These are phyloP conservation scores for Eclectus roratus DNA, from an alignment of 2,113 vertebrate genomes.

Conservation along the genomic window DNA sequence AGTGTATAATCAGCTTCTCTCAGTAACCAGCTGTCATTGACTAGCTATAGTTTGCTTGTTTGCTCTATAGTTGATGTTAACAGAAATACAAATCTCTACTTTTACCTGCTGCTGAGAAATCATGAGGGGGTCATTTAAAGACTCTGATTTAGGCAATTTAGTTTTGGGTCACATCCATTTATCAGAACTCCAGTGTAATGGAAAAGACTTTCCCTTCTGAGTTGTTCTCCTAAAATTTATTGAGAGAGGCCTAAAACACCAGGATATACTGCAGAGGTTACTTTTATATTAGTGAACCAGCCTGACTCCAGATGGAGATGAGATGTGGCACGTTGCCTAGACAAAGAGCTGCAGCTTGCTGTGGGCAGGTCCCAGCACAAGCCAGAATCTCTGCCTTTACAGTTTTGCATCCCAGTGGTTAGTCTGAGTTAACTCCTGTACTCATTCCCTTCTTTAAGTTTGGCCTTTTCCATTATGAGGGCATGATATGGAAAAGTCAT, in stretches of 20 bases:
- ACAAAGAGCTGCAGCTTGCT: neutral
- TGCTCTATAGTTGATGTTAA: neutral
- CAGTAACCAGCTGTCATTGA: neutral
- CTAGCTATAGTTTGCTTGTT: neutral
- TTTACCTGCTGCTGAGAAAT: neutral
- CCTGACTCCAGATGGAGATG: neutral
- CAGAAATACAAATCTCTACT: neutral
- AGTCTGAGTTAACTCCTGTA: neutral
- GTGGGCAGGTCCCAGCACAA: neutral
- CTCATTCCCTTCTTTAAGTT: neutral
- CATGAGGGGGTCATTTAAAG: neutral
- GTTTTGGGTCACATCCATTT: neutral
- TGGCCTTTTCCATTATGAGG: neutral
- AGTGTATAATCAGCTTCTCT: neutral
- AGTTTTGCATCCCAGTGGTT: neutral
- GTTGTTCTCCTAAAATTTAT: neutral
- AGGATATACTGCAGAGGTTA: neutral
- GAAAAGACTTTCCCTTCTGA: neutral
- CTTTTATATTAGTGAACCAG: neutral
- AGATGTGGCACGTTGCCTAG: neutral
- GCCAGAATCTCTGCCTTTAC: neutral
- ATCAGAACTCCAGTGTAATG: neutral
- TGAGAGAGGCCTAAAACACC: neutral
- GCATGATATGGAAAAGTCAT: neutral
- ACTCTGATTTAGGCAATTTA: neutral